phyloP scores from a whole-genome alignment of 2,888 invertebrate species.

The Phortica okadai region DNA sequence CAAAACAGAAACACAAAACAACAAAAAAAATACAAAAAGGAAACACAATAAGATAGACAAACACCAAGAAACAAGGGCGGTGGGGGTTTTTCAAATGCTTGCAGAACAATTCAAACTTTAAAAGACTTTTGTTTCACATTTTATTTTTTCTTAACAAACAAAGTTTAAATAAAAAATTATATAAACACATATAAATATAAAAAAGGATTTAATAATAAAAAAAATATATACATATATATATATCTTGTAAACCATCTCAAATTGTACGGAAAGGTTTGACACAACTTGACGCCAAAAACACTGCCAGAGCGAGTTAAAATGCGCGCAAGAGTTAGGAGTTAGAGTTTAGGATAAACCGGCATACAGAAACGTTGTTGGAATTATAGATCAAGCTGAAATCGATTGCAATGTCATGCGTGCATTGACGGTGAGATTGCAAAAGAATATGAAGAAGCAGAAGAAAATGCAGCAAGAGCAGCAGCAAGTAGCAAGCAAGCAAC shows the following conservation, averaged over 20 bases:
- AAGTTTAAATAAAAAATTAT: background rate
- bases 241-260: constrained; percentile 59
- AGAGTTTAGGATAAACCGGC: constrained; percentile 15
- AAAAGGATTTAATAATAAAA: background rate
- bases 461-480: background rate
- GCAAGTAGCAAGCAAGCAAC: background rate
- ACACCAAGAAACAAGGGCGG: constrained; percentile 20
- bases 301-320: constrained; percentile 68
- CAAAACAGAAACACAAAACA: background rate
- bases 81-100: constrained; percentile 26
- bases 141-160: constrained; percentile 45
- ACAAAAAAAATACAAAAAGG: background rate
- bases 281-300: constrained; percentile 75
- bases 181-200: constrained; percentile 10
- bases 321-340: constrained; percentile 26
- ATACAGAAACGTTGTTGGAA: background rate
- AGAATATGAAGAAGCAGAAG: background rate
- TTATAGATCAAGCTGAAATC: background rate
- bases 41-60: background rate
- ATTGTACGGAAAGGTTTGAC: constrained; percentile 74
- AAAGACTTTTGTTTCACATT: background rate
- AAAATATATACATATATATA: constrained; percentile 19
- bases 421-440: background rate
- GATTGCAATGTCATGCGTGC: background rate
- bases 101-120: constrained; percentile 15